Evolutionary conservation across 2,888 invertebrate species (phyloP).

Genomic region (Hipparchia sbordonii): DNA sequence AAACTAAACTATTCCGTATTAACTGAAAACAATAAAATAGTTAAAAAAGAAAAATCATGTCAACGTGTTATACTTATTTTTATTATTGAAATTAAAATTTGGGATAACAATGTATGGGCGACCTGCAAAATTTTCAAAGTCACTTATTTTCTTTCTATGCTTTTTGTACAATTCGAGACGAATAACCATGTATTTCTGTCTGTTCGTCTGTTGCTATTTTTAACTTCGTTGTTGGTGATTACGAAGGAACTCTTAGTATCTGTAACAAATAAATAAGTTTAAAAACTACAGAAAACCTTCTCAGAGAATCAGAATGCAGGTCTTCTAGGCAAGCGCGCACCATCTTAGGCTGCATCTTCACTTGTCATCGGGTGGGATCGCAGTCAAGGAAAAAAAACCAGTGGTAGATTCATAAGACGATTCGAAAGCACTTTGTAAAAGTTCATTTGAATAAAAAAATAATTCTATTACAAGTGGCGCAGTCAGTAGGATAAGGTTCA

Average conservation of each 20-base stretch:
- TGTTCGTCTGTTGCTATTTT: not conserved
- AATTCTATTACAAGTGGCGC: too few relatives aligned
- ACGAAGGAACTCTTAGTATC: constrained; percentile 13
- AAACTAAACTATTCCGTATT: too few relatives aligned
- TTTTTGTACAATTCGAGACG: constrained; percentile 25
- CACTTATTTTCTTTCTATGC: constrained; percentile 44
- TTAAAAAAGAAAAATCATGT: constrained; percentile 25
- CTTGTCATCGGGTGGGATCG: too few relatives aligned
- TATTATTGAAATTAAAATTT: constrained; percentile 56
- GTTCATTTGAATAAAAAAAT: too few relatives aligned
- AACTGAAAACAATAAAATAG: not conserved
- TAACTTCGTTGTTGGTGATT: constrained; percentile 4
- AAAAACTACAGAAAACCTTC: too few relatives aligned
- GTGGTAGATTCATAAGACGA: too few relatives aligned
- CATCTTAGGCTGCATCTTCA: too few relatives aligned
- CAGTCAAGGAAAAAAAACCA: too few relatives aligned
- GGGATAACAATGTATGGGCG: constrained; percentile 43
- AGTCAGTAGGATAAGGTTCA: too few relatives aligned
- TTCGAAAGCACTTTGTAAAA: too few relatives aligned
- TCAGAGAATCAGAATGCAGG: too few relatives aligned
- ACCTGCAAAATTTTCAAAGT: constrained; percentile 70
- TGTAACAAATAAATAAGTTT: constrained; percentile 8
- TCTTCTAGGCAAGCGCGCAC: too few relatives aligned
- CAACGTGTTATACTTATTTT: constrained; percentile 70
- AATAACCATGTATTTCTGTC: not conserved